Conservation (phyloP, 2,888 invertebrate species). For the Sinelater perroti region DNA sequence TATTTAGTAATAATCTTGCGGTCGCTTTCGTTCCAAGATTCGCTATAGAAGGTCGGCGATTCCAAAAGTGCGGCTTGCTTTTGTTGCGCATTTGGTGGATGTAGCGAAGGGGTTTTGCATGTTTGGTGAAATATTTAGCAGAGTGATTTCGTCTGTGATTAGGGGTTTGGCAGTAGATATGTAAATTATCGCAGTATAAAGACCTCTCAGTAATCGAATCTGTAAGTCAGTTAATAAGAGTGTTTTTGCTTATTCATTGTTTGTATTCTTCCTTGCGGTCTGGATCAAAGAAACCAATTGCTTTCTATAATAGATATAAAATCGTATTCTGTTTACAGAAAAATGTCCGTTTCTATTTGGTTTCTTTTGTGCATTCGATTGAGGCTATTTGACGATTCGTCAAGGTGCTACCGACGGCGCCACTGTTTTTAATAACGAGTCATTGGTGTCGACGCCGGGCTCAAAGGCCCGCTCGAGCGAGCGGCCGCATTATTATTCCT, state of each 20-base stretch:
- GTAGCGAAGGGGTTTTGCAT: too few species aligned
- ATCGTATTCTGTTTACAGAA: slow-evolving; percentile 43
- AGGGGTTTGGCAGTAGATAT: too few species aligned
- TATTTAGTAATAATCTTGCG: slow-evolving; percentile 26
- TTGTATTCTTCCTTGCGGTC: slow-evolving; percentile 51
- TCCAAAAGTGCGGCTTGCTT: too few species aligned
- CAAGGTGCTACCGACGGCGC: slow-evolving; percentile 49
- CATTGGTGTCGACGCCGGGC: not conserved
- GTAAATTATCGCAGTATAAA: slow-evolving; percentile 20
- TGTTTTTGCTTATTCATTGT: slow-evolving; percentile 54
- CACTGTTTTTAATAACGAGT: slow-evolving; percentile 33
- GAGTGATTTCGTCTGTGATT: too few species aligned
- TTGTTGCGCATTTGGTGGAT: too few species aligned
- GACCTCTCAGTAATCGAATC: slow-evolving; percentile 23
- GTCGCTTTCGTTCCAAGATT: slow-evolving; percentile 21
- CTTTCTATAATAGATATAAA: slow-evolving; percentile 44
- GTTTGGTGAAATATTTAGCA: too few species aligned
- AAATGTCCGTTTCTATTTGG: slow-evolving; percentile 44
- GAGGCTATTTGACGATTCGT: slow-evolving; percentile 48
- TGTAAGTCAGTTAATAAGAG: slow-evolving; percentile 49
- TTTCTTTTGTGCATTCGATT: slow-evolving; percentile 45
- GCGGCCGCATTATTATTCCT: slow-evolving; percentile 16
- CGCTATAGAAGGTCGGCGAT: slow-evolving; percentile 18
- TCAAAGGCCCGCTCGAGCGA: too few species aligned
- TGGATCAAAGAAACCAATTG: slow-evolving; percentile 45